phyloP scores from a whole-genome alignment of 92 coral and sea anemone species.

The Virgularia gustaviana region DNA sequence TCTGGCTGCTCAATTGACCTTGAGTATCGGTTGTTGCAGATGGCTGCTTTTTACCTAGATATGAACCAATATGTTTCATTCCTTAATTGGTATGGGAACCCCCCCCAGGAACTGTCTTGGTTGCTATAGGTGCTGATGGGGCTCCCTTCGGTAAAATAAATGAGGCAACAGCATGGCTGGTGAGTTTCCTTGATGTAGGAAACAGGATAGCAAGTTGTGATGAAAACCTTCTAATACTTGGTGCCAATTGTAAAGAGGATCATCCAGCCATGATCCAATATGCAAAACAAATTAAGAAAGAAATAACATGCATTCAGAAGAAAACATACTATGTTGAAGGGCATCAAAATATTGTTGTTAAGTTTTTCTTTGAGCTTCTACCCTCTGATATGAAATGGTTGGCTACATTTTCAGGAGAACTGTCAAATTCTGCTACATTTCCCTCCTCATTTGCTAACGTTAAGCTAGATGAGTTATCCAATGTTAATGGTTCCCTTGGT shows the following conservation, averaged over 20 bases:
- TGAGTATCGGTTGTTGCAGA: conserved; percentile 62
- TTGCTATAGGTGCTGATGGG: conserved; percentile 65
- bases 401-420: conserved; percentile 64
- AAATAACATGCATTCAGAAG: conserved; percentile 54
- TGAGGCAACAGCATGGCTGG: conserved; percentile 64
- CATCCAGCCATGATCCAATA: conserved; percentile 62
- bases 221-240: conserved; percentile 58
- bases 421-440: conserved; percentile 27
- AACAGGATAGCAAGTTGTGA: conserved; percentile 60
- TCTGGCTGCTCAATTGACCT: conserved; percentile 64
- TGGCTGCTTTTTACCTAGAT: conserved; percentile 62
- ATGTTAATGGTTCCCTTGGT: conserved; percentile 54
- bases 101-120: conserved; percentile 57
- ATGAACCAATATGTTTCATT: conserved; percentile 33
- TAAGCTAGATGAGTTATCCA: conserved; percentile 45
- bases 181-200: conserved; percentile 60
- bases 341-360: conserved; percentile 49
- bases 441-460: conserved; percentile 64
- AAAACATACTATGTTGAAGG: conserved; percentile 55
- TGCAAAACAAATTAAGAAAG: conserved; percentile 56
- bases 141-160: conserved; percentile 66
- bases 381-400: conserved; percentile 75
- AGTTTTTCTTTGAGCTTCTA: conserved; percentile 60
- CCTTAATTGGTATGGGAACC: conserved; percentile 52
- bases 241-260: conserved; percentile 63